These are phyloP conservation scores for Limanda limanda DNA, from an alignment of 2,113 vertebrate genomes.

Conservation along the genomic window DNA sequence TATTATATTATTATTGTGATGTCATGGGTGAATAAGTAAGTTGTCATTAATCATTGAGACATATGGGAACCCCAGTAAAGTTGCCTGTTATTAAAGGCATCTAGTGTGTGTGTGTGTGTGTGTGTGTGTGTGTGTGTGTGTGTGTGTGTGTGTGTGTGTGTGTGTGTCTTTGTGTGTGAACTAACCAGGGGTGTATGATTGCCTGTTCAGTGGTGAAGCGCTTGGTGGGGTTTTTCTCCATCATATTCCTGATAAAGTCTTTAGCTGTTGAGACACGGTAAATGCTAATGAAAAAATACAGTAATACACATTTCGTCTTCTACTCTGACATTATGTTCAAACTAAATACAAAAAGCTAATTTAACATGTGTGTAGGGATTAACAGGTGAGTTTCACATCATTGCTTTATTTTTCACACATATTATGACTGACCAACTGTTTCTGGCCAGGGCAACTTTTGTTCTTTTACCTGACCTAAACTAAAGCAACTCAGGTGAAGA, in stretches of 20 bases:
- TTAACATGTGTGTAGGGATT: not conserved
- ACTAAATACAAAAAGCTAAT: too few species aligned
- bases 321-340: not conserved
- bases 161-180: not conserved
- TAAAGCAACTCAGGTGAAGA: too few species aligned
- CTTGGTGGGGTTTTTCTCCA: constrained; percentile 89
- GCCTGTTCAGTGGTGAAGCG: constrained; percentile 91
- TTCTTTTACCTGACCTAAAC: too few species aligned
- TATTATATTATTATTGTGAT: not conserved
- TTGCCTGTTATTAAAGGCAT: too few species aligned
- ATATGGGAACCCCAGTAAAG: too few species aligned
- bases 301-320: not conserved
- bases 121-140: not conserved
- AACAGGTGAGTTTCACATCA: not conserved
- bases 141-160: not conserved
- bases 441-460: too few species aligned
- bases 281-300: not conserved
- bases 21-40: not conserved
- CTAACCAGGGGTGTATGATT: constrained; percentile 91
- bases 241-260: constrained; percentile 90
- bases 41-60: not conserved
- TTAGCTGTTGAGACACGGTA: constrained; percentile 84
- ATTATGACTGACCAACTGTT: too few species aligned
- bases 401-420: too few species aligned
- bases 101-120: too few species aligned